Evolutionary conservation across 2,797 vertebrate species (phyloP).

Genomic region (Lepidocolaptes lacrymiger): DNA sequence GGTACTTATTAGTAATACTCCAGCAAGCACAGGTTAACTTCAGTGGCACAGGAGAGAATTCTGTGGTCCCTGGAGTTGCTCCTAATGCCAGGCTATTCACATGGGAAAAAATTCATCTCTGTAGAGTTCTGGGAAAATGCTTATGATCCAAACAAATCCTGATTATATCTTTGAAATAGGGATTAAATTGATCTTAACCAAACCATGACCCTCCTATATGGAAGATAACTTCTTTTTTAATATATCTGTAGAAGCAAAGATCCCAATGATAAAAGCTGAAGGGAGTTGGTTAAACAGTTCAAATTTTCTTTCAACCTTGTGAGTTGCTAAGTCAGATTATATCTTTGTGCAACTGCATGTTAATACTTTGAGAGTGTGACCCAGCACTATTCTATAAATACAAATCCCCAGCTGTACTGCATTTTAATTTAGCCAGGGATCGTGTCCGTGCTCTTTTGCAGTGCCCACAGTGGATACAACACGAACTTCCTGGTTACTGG

Average conservation of each 20-base stretch:
- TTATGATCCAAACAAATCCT: conserved; percentile 43
- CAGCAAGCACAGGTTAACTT: conserved; percentile 5
- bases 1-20: background rate
- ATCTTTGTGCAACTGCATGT: background rate
- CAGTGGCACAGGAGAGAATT: background rate
- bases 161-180: conserved; percentile 2
- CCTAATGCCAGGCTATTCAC: background rate
- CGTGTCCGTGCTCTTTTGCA: conserved; percentile 51
- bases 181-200: conserved; percentile 1
- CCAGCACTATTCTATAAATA: background rate
- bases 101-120: background rate
- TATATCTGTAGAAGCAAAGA: background rate
- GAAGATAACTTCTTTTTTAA: background rate
- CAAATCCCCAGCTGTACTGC: background rate
- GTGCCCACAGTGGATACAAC: conserved; percentile 95
- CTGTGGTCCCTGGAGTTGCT: background rate
- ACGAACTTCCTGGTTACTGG: conserved; percentile 88
- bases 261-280: background rate
- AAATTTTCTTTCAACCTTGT: background rate
- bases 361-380: conserved; percentile 1
- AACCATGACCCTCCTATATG: background rate
- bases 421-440: background rate
- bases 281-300: background rate
- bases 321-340: background rate
- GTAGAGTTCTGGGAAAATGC: background rate